These are phyloP conservation scores for Paramormyrops hopkinsi DNA, from an alignment of 2,797 vertebrate species.

Conservation along the genomic window DNA sequence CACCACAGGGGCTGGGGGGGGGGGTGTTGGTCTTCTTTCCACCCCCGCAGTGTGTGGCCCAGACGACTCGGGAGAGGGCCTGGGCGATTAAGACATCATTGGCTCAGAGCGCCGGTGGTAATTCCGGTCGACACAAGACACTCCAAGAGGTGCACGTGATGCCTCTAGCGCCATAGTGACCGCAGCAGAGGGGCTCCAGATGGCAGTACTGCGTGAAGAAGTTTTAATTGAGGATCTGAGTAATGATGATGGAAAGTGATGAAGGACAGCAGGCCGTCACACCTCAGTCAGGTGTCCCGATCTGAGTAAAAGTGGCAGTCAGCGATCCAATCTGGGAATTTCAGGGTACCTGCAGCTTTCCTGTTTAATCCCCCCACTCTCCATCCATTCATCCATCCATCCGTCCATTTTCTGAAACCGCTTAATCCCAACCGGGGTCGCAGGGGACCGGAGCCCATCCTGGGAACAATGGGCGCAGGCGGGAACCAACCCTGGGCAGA, in stretches of 20 bases:
- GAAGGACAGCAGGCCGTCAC: not conserved
- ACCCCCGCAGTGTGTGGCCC: not conserved
- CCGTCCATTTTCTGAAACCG: not conserved
- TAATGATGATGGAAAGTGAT: not conserved
- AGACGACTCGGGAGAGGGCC: not conserved
- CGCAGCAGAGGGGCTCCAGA: not conserved
- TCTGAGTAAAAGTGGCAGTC: not conserved
- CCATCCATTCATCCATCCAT: not conserved
- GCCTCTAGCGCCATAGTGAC: not conserved
- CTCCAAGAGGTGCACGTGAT: not conserved
- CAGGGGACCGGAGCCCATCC: no score
- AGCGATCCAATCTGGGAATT: not conserved
- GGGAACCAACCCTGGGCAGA: not conserved
- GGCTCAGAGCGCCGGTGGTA: not conserved
- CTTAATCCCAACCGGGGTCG: not conserved
- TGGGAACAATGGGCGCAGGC: not conserved
- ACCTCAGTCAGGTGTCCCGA: not conserved
- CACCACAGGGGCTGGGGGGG: not conserved
- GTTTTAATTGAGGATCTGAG: not conserved
- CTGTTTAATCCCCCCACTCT: not conserved
- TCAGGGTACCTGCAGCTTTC: not conserved
- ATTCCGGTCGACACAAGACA: not conserved
- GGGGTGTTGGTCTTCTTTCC: not conserved
- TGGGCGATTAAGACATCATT: not conserved
- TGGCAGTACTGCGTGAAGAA: not conserved